Evolutionary conservation across 1,140 invertebrate species (phyloP).

Genomic region (Elysia chlorotica): DNA sequence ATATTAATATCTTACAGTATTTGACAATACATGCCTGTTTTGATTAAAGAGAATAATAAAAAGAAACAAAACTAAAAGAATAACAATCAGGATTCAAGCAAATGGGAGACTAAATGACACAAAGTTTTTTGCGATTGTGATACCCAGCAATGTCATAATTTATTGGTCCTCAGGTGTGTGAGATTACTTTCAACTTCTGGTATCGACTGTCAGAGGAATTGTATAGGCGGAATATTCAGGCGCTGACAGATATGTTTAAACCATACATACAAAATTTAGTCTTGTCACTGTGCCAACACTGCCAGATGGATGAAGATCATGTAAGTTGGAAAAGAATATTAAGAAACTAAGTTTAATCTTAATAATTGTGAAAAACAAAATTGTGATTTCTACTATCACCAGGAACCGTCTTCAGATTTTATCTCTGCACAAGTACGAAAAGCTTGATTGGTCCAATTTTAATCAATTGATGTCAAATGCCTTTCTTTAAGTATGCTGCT

Average conservation of each 20-base stretch:
- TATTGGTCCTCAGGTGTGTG: slow-evolving; percentile 76
- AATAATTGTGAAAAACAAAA: neutral
- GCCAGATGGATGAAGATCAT: slow-evolving; percentile 88
- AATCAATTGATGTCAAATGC: no score
- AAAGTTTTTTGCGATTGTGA: no score
- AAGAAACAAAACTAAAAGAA: no score
- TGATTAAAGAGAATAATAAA: no score
- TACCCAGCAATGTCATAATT: no score
- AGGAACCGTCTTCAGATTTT: neutral
- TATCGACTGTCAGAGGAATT: slow-evolving; percentile 92
- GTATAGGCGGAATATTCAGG: slow-evolving; percentile 83
- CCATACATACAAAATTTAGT: slow-evolving; percentile 91
- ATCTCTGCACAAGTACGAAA: neutral
- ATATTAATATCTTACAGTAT: no score
- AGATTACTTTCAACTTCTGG: slow-evolving; percentile 97
- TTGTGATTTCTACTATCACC: neutral
- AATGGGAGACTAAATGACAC: no score
- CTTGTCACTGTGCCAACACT: slow-evolving; percentile 80
- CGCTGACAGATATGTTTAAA: slow-evolving; percentile 79
- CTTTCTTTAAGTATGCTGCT: no score
- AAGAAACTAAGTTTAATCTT: neutral
- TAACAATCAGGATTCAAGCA: no score
- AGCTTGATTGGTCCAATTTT: no score
- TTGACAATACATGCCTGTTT: no score
- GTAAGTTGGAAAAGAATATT: slow-evolving; percentile 64